Conservation (phyloP, 2,888 invertebrate species). For the Rhodophaea formosa region DNA sequence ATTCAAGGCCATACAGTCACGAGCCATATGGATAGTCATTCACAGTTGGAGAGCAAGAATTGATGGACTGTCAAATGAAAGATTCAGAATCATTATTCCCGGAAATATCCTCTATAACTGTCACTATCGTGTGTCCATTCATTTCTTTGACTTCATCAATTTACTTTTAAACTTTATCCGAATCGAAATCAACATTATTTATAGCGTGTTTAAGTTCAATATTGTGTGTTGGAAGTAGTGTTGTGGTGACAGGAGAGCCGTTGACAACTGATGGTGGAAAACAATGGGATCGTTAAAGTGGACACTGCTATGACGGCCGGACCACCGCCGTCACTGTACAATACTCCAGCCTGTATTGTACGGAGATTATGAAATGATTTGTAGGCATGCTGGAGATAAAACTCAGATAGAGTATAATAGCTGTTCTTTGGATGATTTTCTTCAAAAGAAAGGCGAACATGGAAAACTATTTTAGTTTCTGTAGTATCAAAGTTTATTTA, state of each 20-base stretch:
- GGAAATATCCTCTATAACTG: slow-evolving; percentile 63
- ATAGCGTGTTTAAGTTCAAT: slow-evolving; percentile 17
- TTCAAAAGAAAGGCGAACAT: background rate
- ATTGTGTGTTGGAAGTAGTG: slow-evolving; percentile 31
- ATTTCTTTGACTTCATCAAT: slow-evolving; percentile 50
- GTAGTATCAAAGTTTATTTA: no score
- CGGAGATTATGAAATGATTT: slow-evolving; percentile 19
- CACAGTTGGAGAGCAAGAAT: slow-evolving; percentile 46
- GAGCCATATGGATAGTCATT: slow-evolving; percentile 14
- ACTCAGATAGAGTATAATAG: background rate
- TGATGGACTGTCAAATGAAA: slow-evolving; percentile 66
- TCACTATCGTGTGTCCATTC: slow-evolving; percentile 60
- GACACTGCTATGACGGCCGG: slow-evolving; percentile 65
- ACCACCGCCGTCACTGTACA: slow-evolving; percentile 69
- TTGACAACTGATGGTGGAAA: slow-evolving; percentile 70
- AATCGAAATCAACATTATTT: slow-evolving; percentile 38
- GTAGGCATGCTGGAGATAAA: slow-evolving; percentile 12
- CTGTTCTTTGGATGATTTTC: background rate
- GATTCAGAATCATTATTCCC: slow-evolving; percentile 67
- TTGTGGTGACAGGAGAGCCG: slow-evolving; percentile 44
- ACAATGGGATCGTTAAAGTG: slow-evolving; percentile 77
- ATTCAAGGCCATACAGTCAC: slow-evolving; percentile 7
- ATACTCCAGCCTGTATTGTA: slow-evolving; percentile 28
- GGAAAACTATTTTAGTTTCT: background rate
- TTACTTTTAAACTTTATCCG: slow-evolving; percentile 14